Base-by-base conservation (phyloP, 1,140 invertebrate genomes). In the Drosophila ercepeae region DNA sequence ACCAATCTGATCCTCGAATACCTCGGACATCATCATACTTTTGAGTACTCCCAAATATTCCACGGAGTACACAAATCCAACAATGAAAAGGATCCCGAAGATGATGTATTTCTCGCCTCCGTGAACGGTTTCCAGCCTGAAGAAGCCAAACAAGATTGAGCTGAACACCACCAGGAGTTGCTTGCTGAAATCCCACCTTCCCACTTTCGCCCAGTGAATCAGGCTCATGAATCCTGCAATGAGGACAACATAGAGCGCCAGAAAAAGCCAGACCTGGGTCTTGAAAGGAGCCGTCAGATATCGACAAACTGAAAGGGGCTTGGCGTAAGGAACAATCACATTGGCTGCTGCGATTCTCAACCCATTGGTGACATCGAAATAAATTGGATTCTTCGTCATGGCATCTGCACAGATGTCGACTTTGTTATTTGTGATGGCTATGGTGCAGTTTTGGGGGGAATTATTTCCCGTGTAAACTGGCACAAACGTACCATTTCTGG, bases 391-490 rank as follows among this genome's bases (percentile, higher is more conserved):
- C 9, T 16, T 7, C 1, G 61, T 71, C 32, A 83, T 39, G 7
- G 79, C 60, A 54, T 83, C 79, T 0, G 64, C 64, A 23, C 79
- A 83, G 3, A 83, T 8, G n/a, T 83, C 79, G 11, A 84, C 79
- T 4, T 49, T 9, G 0, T 44, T 23, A 16, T 19, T 11, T 0
- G 19, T 5, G 21, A 83, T 4, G 0, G 69, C 65, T 3, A 16
- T n/a, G 4, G 61, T 61, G 50, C 79, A 83, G 7, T 72, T 45
- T 0, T 14, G 9, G 0, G 79, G 75, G 0, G 75, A 72, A 25
- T 53, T 50, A 21, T 16, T 64, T 5, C 46, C 8, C 0, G 65
- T 67, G 1, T 34, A 16, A 0, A 78, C 19, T 0, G 78, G 57
- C 16, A 64, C 42, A 25, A 78, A 78, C 0, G 36, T 83, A 13